Conservation (phyloP, 2,888 invertebrate genomes). For the Macropis europaea region DNA sequence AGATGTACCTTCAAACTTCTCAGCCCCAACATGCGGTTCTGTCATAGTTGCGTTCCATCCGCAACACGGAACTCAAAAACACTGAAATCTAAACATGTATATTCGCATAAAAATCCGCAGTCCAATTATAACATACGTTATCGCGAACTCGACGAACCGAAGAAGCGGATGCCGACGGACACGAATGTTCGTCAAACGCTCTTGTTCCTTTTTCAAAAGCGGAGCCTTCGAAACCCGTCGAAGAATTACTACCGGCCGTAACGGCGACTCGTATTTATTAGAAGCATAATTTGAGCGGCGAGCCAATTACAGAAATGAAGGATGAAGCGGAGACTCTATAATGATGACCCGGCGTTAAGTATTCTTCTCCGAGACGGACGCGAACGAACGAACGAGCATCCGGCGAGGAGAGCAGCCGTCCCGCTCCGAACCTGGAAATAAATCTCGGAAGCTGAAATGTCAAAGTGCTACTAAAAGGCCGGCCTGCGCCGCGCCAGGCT, state of each 20-base stretch:
- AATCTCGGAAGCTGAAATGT: conserved; percentile 44
- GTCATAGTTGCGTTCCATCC: too few species aligned
- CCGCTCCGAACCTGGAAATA: conserved; percentile 10
- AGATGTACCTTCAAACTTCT: too few species aligned
- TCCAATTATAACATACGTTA: conserved; percentile 1
- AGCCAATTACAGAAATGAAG: conserved; percentile 16
- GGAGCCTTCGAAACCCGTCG: not conserved
- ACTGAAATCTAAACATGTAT: too few species aligned
- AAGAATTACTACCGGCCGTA: conserved; percentile 1
- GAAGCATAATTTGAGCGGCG: conserved; percentile 19
- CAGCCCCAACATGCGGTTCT: too few species aligned
- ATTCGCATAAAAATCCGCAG: too few species aligned
- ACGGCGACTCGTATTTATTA: conserved; percentile 28
- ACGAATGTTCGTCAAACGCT: not conserved
- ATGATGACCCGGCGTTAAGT: conserved; percentile 21
- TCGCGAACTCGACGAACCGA: not conserved
- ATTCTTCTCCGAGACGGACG: conserved; percentile 3
- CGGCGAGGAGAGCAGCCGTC: too few species aligned
- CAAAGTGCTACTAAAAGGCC: conserved; percentile 32
- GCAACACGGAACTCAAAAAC: too few species aligned
- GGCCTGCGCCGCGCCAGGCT: not conserved
- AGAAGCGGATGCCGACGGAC: not conserved
- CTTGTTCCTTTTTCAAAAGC: not conserved
- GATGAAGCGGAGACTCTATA: conserved; percentile 2
- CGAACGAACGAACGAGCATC: conserved; percentile 25